These are phyloP conservation scores for Aselliscus stoliczkanus DNA, from an alignment of 2,797 vertebrate species.

Conservation along the genomic window DNA sequence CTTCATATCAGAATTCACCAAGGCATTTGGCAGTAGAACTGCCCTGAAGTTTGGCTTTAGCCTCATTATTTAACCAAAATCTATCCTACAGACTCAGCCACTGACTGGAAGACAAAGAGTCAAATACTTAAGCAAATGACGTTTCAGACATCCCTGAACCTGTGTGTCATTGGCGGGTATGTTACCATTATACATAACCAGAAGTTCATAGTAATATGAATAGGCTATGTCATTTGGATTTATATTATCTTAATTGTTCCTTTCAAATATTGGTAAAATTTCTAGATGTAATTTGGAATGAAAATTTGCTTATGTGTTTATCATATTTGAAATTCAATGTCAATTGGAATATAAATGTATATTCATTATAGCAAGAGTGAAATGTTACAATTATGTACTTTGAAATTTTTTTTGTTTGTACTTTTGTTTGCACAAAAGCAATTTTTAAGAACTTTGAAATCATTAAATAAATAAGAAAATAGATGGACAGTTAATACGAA, in stretches of 20 bases:
- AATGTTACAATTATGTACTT: background rate
- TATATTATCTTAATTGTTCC: background rate
- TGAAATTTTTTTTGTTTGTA: no score
- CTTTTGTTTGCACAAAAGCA: no score
- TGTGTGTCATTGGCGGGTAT: background rate
- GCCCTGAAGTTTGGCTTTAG: background rate
- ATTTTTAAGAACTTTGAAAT: background rate
- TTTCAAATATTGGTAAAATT: slow-evolving; percentile 26
- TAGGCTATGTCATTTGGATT: background rate
- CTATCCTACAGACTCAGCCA: background rate
- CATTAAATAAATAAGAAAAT: background rate
- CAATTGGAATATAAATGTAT: background rate
- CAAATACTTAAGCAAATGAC: background rate
- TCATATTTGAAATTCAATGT: background rate
- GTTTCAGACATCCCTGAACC: background rate
- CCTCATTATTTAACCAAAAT: slow-evolving; percentile 24
- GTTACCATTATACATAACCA: background rate
- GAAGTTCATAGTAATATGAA: background rate
- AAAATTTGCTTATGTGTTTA: background rate
- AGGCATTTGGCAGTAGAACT: background rate
- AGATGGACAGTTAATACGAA: background rate
- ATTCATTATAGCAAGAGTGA: background rate
- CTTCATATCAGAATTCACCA: background rate
- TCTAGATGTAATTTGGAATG: background rate
- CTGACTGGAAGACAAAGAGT: background rate